Evolutionary conservation across 2,888 invertebrate genomes (phyloP), one percentile per base, ranked within the genome.

Genomic region (Brachyopa scutellaris): DNA sequence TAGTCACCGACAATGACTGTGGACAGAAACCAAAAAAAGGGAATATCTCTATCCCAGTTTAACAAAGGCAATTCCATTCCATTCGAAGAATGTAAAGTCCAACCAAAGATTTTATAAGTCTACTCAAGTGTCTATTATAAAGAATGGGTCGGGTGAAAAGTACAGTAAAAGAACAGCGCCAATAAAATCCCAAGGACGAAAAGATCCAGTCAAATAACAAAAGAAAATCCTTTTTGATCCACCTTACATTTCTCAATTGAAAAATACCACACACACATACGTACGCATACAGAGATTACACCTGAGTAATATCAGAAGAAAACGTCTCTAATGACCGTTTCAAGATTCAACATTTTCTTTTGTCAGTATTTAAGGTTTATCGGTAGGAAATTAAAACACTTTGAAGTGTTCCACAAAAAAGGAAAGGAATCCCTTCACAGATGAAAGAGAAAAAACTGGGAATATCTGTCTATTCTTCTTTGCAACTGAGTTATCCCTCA

Each of bases 1-100:
- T 73, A 73, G 73, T 73, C 66, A 78, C 47, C 64, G 51, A 66
- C 78, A 78, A 73, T 73, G 78, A 45, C 59, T 59, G 17, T n/a
- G n/a, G 21, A 33, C 26, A 53, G 19, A 40, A 67, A 61, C n/a
- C n/a, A n/a, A n/a, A n/a, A n/a, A 29, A 38, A 38, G 23, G n/a
- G 42, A 53, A 53, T 53, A 53, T 33, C 53, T 57, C 57, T 45
- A 57, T 55, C 31, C 36, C n/a, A 23, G 53, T 17, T 36, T 33
- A 42, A 59, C 57, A 78, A 73, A 66, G 51, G 36, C 40, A 45
- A 47, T 40, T 19, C 29, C 47, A 47, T 57, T 69, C 6, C 15
- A 6, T 31, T 47, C 47, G 26, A 11, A 9, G 26, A 38, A 64
- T 38, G 11, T 13, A 49, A 40, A 53, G 61, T 73, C 49, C 77